These are phyloP conservation scores for Urocitellus parryii DNA, from an alignment of 2,113 vertebrate species.

Conservation along the genomic window DNA sequence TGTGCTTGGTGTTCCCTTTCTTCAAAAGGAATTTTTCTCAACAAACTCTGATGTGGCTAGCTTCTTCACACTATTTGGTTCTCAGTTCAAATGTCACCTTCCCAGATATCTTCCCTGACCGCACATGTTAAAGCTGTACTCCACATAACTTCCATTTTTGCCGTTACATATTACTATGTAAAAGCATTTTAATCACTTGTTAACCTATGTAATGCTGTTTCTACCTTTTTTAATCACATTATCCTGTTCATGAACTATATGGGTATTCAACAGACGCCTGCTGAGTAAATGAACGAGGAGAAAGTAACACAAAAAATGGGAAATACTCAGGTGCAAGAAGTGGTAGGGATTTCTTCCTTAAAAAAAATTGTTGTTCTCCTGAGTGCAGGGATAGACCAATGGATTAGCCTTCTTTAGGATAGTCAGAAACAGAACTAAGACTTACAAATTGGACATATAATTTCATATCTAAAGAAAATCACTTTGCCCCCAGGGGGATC, in stretches of 20 bases:
- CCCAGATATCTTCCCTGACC: not conserved
- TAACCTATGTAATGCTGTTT: not conserved
- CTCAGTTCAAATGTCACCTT: slow-evolving; percentile 2
- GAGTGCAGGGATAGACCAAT: not conserved
- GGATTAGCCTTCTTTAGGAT: not conserved
- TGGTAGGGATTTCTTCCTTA: not conserved
- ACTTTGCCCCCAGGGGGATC: not conserved
- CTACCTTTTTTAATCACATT: not conserved
- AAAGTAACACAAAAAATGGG: not conserved
- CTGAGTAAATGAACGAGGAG: not conserved
- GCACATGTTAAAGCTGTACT: not conserved
- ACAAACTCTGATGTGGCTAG: not conserved
- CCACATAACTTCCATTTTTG: not conserved
- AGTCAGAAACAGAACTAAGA: not conserved
- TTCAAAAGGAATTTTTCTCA: not conserved
- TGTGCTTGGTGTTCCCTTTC: not conserved
- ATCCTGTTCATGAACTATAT: not conserved
- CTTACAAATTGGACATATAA: not conserved
- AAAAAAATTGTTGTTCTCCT: not conserved
- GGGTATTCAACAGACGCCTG: not conserved
- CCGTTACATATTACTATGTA: not conserved
- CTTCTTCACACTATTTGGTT: not conserved
- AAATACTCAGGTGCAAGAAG: not conserved
- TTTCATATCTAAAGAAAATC: not conserved
- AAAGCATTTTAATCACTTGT: not conserved